phyloP scores from a whole-genome alignment of 1,140 invertebrate genomes.

The Drosophila virilis region DNA sequence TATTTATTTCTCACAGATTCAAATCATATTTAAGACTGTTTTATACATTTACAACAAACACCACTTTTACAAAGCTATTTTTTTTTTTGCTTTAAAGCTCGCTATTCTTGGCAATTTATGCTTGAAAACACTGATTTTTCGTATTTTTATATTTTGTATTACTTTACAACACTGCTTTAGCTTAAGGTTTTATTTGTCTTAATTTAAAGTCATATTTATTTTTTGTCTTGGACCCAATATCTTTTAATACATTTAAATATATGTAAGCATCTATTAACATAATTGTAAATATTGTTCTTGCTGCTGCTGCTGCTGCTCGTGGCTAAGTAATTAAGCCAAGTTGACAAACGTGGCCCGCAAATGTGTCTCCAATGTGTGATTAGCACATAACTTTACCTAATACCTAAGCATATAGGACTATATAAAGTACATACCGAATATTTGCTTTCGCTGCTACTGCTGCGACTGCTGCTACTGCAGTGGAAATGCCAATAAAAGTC shows the following conservation, averaged over 20 bases:
- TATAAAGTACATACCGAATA: slow-evolving; percentile 26
- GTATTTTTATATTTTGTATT: too few relatives aligned
- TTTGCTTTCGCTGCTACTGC: slow-evolving; percentile 21
- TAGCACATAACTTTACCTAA: slow-evolving; percentile 51
- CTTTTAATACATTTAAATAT: neutral
- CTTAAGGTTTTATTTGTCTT: too few relatives aligned
- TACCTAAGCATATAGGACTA: slow-evolving; percentile 12
- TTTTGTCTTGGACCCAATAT: neutral
- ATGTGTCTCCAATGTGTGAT: slow-evolving; percentile 58
- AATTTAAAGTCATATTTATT: too few relatives aligned
- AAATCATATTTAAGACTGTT: too few relatives aligned
- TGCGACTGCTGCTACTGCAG: slow-evolving; percentile 16
- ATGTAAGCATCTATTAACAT: neutral
- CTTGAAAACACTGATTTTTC: too few relatives aligned
- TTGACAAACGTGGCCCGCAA: slow-evolving; percentile 44
- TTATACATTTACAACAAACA: too few relatives aligned
- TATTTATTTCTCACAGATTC: too few relatives aligned
- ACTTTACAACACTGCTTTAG: too few relatives aligned
- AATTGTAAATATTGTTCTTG: neutral
- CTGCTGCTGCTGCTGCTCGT: neutral
- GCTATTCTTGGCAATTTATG: too few relatives aligned
- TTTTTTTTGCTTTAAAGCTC: too few relatives aligned
- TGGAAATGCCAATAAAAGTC: slow-evolving; percentile 55
- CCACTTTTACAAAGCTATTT: too few relatives aligned
- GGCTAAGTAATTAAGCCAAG: slow-evolving; percentile 45